Percentiles rank a stretch among this genome's conserved stretches.
These are phyloP conservation scores for Reticulitermes lucifugus DNA, from an alignment of 2,888 invertebrate genomes.

Conservation along the genomic window DNA sequence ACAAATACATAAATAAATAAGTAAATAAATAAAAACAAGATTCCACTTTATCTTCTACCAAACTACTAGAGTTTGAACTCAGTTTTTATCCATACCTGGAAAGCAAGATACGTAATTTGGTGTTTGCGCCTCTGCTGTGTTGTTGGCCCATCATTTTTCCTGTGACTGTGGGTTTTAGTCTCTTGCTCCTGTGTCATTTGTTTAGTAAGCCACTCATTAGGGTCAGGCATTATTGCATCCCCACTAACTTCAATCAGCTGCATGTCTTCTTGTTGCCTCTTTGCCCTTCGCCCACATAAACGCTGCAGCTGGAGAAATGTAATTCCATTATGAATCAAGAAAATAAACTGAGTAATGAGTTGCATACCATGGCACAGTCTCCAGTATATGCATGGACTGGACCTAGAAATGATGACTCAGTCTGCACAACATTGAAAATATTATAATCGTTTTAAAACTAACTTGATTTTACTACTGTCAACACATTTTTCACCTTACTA, in stretches of 20 bases:
- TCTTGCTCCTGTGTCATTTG: slow-evolving; percentile 78
- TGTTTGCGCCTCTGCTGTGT: slow-evolving; percentile 85
- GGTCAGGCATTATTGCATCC: slow-evolving; percentile 81
- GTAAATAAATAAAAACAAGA: too few relatives aligned
- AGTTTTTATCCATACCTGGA: slow-evolving; percentile 67
- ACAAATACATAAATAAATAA: too few relatives aligned
- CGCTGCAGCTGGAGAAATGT: slow-evolving; percentile 68
- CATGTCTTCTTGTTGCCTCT: slow-evolving; percentile 69
- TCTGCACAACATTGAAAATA: too few relatives aligned
- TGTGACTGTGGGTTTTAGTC: slow-evolving; percentile 62
- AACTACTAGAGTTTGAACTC: too few relatives aligned
- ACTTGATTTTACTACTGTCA: too few relatives aligned
- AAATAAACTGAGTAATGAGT: background rate
- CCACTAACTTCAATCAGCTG: slow-evolving; percentile 87
- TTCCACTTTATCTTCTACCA: too few relatives aligned
- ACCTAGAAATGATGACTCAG: too few relatives aligned
- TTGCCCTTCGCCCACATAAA: slow-evolving; percentile 75
- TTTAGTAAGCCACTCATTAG: slow-evolving; percentile 85
- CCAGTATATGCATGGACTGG: too few relatives aligned
- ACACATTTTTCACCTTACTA: too few relatives aligned
- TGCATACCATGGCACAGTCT: too few relatives aligned
- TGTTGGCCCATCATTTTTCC: slow-evolving; percentile 68
- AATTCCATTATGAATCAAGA: slow-evolving; percentile 1
- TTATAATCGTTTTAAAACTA: too few relatives aligned
- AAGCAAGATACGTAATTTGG: slow-evolving; percentile 95